A percentile compares a stretch with the other conserved stretches of the same genome.
These are phyloP conservation scores for Apomyelois bistriatella DNA, from an alignment of 2,888 invertebrate genomes.

Conservation along the genomic window DNA sequence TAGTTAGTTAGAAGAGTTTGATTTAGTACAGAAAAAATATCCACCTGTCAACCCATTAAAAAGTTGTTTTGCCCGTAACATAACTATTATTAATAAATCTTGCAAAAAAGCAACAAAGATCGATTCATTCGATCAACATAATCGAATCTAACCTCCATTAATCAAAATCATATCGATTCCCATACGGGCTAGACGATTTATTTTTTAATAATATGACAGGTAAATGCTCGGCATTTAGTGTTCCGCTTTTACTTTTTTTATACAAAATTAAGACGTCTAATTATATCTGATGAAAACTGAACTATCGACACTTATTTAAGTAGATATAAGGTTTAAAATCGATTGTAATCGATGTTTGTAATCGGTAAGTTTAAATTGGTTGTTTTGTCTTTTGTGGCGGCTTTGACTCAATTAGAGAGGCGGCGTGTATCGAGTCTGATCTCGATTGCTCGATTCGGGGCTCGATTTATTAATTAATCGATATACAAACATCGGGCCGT, in stretches of 20 bases:
- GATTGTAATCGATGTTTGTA: conserved; percentile 1
- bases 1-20: too few relatives aligned
- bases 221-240: conserved; percentile 76
- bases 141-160: conserved; percentile 67
- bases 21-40: too few relatives aligned
- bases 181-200: conserved; percentile 60
- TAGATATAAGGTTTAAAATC: conserved; percentile 27
- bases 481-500: conserved; percentile 76
- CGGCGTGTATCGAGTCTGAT: conserved; percentile 67
- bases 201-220: conserved; percentile 77
- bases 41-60: too few relatives aligned
- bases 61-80: neutral
- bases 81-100: conserved; percentile 1
- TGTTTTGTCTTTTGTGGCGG: conserved; percentile 64
- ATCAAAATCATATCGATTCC: conserved; percentile 73
- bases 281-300: neutral
- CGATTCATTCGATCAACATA: conserved; percentile 60
- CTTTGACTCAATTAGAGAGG: conserved; percentile 76
- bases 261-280: conserved; percentile 18
- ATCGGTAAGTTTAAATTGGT: conserved; percentile 24
- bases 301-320: neutral
- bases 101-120: conserved; percentile 25
- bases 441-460: conserved; percentile 65
- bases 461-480: conserved; percentile 79
- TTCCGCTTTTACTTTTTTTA: conserved; percentile 49